phyloP scores from a whole-genome alignment of 2,797 vertebrate species.

The Hemibagrus guttatus region DNA sequence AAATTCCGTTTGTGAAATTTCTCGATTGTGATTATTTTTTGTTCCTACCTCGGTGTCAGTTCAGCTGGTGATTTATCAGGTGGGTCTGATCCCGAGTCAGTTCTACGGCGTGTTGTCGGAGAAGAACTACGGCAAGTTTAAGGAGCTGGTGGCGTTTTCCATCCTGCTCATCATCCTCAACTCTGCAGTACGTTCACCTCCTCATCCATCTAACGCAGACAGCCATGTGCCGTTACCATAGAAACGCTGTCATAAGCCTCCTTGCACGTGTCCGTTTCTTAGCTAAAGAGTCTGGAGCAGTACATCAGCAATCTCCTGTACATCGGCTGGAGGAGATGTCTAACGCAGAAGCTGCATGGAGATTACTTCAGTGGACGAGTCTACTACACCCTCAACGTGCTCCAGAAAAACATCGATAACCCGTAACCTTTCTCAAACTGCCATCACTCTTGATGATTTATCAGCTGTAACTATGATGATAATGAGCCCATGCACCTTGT shows the following conservation, averaged over 20 bases:
- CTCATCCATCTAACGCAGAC: background rate
- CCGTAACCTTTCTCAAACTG: background rate
- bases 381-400: slow-evolving; percentile 24
- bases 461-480: background rate
- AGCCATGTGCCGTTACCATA: background rate
- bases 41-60: slow-evolving; percentile 67
- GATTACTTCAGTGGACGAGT: slow-evolving; percentile 79
- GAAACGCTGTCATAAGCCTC: background rate
- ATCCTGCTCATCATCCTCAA: slow-evolving; percentile 55
- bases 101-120: slow-evolving; percentile 89
- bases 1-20: background rate
- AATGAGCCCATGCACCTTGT: background rate
- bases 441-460: background rate
- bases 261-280: slow-evolving; percentile 19
- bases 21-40: background rate
- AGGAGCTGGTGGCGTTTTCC: slow-evolving; percentile 74
- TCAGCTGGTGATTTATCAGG: slow-evolving; percentile 94
- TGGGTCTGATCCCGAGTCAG: slow-evolving; percentile 92
- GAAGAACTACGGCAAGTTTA: slow-evolving; percentile 84
- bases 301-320: slow-evolving; percentile 93
- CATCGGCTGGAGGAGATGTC: slow-evolving; percentile 86
- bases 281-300: slow-evolving; percentile 94
- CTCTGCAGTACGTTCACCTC: background rate
- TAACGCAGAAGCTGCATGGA: slow-evolving; percentile 88
- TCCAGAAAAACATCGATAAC: slow-evolving; percentile 6